Evolutionary conservation across 1,140 invertebrate species (phyloP).

Genomic region (Drosophila bifasciata): DNA sequence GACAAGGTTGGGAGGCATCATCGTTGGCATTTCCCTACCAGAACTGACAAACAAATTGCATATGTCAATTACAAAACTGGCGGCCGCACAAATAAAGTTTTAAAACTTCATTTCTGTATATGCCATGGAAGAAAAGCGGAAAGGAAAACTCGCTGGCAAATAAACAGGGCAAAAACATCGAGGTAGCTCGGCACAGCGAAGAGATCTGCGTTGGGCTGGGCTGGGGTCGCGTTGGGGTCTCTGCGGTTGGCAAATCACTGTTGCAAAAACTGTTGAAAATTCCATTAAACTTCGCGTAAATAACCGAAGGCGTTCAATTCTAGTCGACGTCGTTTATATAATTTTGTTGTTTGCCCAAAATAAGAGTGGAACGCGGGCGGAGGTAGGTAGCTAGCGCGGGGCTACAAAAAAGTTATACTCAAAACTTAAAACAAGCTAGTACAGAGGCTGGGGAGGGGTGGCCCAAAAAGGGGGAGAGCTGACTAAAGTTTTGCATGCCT

Average conservation of each 20-base stretch:
- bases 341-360: slow-evolving; percentile 73
- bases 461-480: not conserved
- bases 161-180: slow-evolving; percentile 21
- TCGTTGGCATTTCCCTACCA: not conserved
- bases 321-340: slow-evolving; percentile 78
- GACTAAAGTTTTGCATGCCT: slow-evolving; percentile 19
- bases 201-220: slow-evolving; percentile 1
- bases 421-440: slow-evolving; percentile 63
- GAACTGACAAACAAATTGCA: slow-evolving; percentile 60
- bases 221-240: too few relatives aligned
- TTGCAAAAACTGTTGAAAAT: slow-evolving; percentile 80
- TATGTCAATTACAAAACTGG: slow-evolving; percentile 74
- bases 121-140: slow-evolving; percentile 19
- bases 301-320: slow-evolving; percentile 81
- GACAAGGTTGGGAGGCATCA: slow-evolving; percentile 1
- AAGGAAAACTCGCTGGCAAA: slow-evolving; percentile 26
- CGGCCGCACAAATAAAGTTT: slow-evolving; percentile 48
- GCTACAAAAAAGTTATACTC: slow-evolving; percentile 49
- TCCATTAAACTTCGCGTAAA: slow-evolving; percentile 82
- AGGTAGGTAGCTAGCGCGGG: slow-evolving; percentile 6
- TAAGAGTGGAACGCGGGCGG: slow-evolving; percentile 46
- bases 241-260: slow-evolving; percentile 73
- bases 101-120: slow-evolving; percentile 53
- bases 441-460: too few relatives aligned
- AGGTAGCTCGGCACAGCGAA: not conserved